Base-by-base conservation (phyloP, 2,888 invertebrate genomes). In the Noctua janthina region DNA sequence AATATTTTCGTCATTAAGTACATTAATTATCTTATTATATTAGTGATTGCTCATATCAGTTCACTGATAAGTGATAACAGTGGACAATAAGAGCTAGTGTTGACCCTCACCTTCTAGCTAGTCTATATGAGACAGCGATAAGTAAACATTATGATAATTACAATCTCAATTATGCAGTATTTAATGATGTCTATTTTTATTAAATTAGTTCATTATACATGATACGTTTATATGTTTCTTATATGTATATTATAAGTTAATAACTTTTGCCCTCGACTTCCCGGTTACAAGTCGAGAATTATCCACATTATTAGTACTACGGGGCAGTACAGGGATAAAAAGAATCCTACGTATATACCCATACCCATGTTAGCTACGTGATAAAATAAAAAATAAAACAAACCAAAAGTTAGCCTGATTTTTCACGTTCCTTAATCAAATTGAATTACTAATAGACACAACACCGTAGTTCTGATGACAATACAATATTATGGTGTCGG, bases 71-170 rank as follows among this genome's bases (percentile, higher is more conserved):
- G 39, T 23, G 23, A 20, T 56, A 59, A 17, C 51, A 75, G 80
- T 15, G 51, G 35, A 68, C 46, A 68, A 46, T 59, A n/a, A 35
- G 59, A 59, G 15, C 56, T 20, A 29, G 13, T 75, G 46, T 62
- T 81, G 76, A 75, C 51, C 76, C 29, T 82, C 15, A 54, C 59
- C 59, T 67, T 20, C 15, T 15, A 11, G 20, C 13, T 54, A 46
- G 66, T 7, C 49, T 1, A 35, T 23, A 13, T 23, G 46, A 23
- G 49, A 43, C 43, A 0, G 17, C n/a, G 35, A 43, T 67, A 59
- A 1, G 7, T 23, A 49, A 64, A 79, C n/a, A 35, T 67, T 67
- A 73, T 67, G 17, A n/a, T 67, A 46, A 67, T 56, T 35, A 20
- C 49, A 39, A 43, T 69, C 43, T 7, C 43, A 43, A n/a, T 7